A percentile compares a stretch with the other conserved stretches of the same genome.
phyloP scores from a whole-genome alignment of 2,888 invertebrate genomes.

The Iselma pallidipennis region DNA sequence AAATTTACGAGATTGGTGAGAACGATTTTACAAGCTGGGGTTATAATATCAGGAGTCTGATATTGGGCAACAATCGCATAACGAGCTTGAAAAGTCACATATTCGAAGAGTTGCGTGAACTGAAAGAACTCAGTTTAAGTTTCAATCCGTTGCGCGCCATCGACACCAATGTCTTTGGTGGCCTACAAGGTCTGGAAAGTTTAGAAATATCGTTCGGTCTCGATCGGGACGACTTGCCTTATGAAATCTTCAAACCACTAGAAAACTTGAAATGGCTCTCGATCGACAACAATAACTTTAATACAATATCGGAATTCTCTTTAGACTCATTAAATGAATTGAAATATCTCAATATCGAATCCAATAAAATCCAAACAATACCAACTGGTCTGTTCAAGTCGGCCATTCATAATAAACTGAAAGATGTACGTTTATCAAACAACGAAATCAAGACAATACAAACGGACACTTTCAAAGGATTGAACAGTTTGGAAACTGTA shows the following conservation, averaged over 20 bases:
- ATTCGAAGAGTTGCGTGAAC: slow-evolving; percentile 72
- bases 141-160: slow-evolving; percentile 87
- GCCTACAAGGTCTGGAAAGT: slow-evolving; percentile 76
- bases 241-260: slow-evolving; percentile 74
- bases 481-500: slow-evolving; percentile 75
- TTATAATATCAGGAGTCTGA: slow-evolving; percentile 75
- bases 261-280: slow-evolving; percentile 80
- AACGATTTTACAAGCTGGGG: slow-evolving; percentile 82
- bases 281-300: slow-evolving; percentile 85
- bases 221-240: slow-evolving; percentile 77
- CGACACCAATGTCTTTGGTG: slow-evolving; percentile 78
- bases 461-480: slow-evolving; percentile 70
- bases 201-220: slow-evolving; percentile 86
- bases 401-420: slow-evolving; percentile 71
- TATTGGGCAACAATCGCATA: slow-evolving; percentile 83
- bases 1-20: slow-evolving; percentile 75
- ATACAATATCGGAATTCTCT: slow-evolving; percentile 71
- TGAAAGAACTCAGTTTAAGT: slow-evolving; percentile 88
- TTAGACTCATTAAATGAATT: slow-evolving; percentile 70
- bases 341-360: slow-evolving; percentile 84
- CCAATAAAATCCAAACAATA: slow-evolving; percentile 76
- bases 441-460: slow-evolving; percentile 74
- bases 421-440: slow-evolving; percentile 80
- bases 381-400: slow-evolving; percentile 70
- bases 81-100: slow-evolving; percentile 72